Evolutionary conservation across 2,888 invertebrate species (phyloP).

Genomic region (Frankliniella fusca): DNA sequence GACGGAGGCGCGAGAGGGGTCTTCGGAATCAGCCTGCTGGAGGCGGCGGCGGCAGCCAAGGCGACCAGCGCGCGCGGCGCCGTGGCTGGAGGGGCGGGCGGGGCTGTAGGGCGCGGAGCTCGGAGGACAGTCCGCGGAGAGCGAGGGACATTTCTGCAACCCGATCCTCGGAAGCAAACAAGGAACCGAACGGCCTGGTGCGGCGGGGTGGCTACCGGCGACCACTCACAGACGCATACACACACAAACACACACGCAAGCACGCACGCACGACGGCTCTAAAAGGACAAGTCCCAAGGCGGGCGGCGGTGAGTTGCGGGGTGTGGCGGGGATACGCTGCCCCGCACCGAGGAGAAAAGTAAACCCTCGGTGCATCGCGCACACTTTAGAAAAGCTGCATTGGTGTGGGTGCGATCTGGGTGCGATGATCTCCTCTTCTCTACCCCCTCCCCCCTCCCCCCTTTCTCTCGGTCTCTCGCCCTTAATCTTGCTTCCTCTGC

Average conservation of each 20-base stretch:
- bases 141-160: background rate
- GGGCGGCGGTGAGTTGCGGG: background rate
- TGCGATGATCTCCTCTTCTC: no score
- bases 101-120: background rate
- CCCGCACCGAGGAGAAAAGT: no score
- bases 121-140: background rate
- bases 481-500: no score
- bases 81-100: background rate
- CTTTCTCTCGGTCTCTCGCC: no score
- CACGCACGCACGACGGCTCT: background rate
- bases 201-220: constrained; percentile 3
- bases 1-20: no score
- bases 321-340: no score
- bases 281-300: background rate
- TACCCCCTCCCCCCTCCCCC: no score
- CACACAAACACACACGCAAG: background rate
- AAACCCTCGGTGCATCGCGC: no score
- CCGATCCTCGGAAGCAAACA: constrained; percentile 12
- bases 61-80: background rate
- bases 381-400: no score
- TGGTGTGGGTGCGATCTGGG: no score
- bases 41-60: background rate
- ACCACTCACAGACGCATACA: background rate
- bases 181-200: background rate
- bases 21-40: no score